Evolutionary conservation across 2,113 vertebrate genomes (phyloP), one percentile per base, ranked within the genome.

Genomic region (Oxyura jamaicensis): DNA sequence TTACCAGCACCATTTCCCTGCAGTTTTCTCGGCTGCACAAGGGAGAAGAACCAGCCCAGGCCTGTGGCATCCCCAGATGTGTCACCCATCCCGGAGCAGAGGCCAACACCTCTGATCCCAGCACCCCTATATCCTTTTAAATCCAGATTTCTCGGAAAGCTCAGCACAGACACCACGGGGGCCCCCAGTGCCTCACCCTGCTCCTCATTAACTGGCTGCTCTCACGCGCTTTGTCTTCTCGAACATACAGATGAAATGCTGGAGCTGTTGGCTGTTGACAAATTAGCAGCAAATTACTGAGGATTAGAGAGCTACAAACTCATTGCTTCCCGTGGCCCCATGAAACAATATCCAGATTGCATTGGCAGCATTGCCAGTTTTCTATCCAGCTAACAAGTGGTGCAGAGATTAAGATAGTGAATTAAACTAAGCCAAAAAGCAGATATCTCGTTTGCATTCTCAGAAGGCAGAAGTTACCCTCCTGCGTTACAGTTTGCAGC

Each of bases 271-370:
- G 52, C 65, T 88, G 83, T 86, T 81, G 88, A 80, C 90, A 94
- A 93, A 96, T 94, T 91, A 96, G 56, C 79, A 75, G 62, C 86
- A 95, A 97, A 96, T 94, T 94, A 75, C 19, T 2, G 3, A 10
- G 11, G 95, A 93, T 96, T 78, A 82, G 73, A 31, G 56, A 76
- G 66, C 58, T 85, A 85, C 90, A 92, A 85, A 92, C 84, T 77
- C 89, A 41, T 36, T 0, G 2, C 63, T 91, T 95, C 79, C 88
- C 71, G 33, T 80, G 68, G 62, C 35, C 86, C 83, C 50, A 31
- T 26, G 77, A 68, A 96, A 91, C 62, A 87, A 88, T 85, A 89
- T 55, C 77, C 92, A 93, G 93, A 88, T 79, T 89, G 73, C 63
- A 36, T 6, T 90, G 93, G 93, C 88, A 96, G 83, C 83, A 79